These are phyloP conservation scores for Rhingia rostrata DNA, from an alignment of 2,888 invertebrate species.

Conservation along the genomic window DNA sequence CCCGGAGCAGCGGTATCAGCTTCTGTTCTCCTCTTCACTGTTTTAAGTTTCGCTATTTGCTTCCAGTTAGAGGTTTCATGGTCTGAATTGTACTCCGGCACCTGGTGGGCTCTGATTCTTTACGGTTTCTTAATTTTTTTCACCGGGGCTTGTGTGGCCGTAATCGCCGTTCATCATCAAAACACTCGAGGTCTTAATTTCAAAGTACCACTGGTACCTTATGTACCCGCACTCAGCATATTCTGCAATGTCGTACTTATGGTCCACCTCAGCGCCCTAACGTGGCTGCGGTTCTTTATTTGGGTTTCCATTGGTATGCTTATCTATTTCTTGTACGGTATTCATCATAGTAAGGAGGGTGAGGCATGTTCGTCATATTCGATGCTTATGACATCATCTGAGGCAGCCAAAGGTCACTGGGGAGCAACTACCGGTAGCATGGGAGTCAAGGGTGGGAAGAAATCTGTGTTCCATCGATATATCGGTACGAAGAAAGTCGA, in stretches of 20 bases:
- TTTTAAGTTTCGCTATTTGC: conserved; percentile 88
- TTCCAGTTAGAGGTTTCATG: conserved; percentile 87
- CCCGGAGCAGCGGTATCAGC: conserved; percentile 90
- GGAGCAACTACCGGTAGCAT: conserved; percentile 83
- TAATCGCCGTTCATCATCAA: conserved; percentile 91
- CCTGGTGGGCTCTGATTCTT: conserved; percentile 88
- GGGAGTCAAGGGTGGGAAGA: conserved; percentile 75
- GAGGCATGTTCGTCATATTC: conserved; percentile 85
- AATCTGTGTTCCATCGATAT: conserved; percentile 79
- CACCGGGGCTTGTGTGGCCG: conserved; percentile 87
- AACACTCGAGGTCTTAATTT: conserved; percentile 88
- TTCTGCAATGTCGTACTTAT: conserved; percentile 92
- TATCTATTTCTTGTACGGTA: conserved; percentile 92
- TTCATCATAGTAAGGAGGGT: conserved; percentile 92
- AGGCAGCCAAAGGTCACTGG: conserved; percentile 86
- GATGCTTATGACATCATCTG: conserved; percentile 86
- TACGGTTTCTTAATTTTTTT: conserved; percentile 86
- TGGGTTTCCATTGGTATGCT: conserved; percentile 94
- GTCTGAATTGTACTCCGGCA: conserved; percentile 84
- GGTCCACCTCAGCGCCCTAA: conserved; percentile 90
- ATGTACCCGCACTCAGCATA: conserved; percentile 91
- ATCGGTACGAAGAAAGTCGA: conserved; percentile 79
- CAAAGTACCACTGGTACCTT: conserved; percentile 91
- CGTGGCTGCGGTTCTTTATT: conserved; percentile 92
- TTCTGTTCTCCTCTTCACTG: conserved; percentile 88